Percentiles rank a stretch among this genome's conserved stretches.
Evolutionary conservation across 2,113 vertebrate genomes (phyloP).

Genomic region (Sclerurus mexicanus): DNA sequence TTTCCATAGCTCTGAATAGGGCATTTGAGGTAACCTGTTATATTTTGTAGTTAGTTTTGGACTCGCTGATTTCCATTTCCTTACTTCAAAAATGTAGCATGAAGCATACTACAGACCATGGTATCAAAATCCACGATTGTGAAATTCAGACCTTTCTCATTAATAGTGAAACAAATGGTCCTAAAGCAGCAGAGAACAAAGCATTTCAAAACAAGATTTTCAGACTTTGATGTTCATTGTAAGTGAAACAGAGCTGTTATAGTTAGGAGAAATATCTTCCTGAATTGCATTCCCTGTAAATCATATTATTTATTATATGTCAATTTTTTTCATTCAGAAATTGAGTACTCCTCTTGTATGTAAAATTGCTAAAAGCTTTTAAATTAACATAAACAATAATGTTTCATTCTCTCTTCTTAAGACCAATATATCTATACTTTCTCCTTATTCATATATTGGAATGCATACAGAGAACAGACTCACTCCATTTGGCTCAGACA

Average conservation of each 20-base stretch:
- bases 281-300: neutral
- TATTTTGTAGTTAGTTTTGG: neutral
- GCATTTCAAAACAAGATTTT: neutral
- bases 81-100: neutral
- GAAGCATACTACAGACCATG: neutral
- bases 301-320: neutral
- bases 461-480: neutral
- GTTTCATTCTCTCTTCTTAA: neutral
- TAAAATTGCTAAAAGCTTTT: neutral
- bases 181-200: neutral
- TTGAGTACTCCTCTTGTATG: neutral
- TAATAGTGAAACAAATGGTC: neutral
- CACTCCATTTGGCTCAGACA: neutral
- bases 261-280: neutral
- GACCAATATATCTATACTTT: neutral
- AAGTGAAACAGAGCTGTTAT: neutral
- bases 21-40: conserved; percentile 1
- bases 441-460: neutral
- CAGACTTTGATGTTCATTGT: neutral
- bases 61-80: neutral
- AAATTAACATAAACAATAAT: neutral
- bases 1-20: neutral
- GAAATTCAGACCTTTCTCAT: neutral
- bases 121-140: neutral
- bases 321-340: neutral